Percentiles rank a stretch among this genome's conserved stretches.
phyloP scores from a whole-genome alignment of 2,797 vertebrate species.

The Eupleurogrammus muticus region DNA sequence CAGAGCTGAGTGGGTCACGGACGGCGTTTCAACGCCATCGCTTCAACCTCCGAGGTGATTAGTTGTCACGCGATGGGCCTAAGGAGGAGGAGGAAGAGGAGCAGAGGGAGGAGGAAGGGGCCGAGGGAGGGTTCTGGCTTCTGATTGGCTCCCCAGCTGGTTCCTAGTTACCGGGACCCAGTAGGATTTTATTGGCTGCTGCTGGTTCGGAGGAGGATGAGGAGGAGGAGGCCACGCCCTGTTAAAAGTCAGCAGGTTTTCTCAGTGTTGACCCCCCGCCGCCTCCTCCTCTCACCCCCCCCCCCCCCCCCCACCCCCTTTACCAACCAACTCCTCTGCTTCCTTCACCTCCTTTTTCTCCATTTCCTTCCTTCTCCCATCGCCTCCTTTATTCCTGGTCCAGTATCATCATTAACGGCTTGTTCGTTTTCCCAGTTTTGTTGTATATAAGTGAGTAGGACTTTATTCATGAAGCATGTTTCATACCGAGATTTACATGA shows the following conservation, averaged over 20 bases:
- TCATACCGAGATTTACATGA: too few species aligned
- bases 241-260: constrained; percentile 25
- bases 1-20: constrained; percentile 36
- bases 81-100: neutral
- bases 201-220: neutral
- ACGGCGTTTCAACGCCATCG: neutral
- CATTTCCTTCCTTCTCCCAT: neutral
- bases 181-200: constrained; percentile 29
- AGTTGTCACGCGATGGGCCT: constrained; percentile 59
- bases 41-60: constrained; percentile 46
- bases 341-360: neutral
- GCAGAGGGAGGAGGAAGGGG: neutral
- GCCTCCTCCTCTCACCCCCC: too few species aligned
- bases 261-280: neutral
- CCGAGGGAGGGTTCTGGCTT: neutral
- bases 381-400: too few species aligned
- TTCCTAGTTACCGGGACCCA: neutral
- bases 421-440: too few species aligned
- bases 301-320: neutral
- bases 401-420: too few species aligned
- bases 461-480: too few species aligned
- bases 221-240: constrained; percentile 6
- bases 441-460: too few species aligned
- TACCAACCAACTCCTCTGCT: neutral
- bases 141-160: constrained; percentile 33